Evolutionary conservation across 2,797 vertebrate species (phyloP).

Genomic region (Podarcis lilfordi): DNA sequence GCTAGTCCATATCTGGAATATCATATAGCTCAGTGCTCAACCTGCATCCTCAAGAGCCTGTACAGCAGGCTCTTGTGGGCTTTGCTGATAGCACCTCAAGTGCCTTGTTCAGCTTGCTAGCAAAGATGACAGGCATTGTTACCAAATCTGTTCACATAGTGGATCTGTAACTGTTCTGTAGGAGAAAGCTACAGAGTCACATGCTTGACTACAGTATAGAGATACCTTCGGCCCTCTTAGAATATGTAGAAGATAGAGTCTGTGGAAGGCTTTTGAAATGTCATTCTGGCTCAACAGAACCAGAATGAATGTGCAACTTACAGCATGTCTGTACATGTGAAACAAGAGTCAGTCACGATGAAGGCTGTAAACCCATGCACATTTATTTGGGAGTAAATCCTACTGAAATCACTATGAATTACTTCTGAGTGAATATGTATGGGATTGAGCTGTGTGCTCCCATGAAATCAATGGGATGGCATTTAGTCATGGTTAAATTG

Average conservation of each 20-base stretch:
- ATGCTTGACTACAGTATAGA: not conserved
- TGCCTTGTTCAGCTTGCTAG: not conserved
- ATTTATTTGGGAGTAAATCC: not conserved
- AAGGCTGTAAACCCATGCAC: not conserved
- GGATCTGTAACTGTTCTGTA: not conserved
- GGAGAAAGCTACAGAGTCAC: not conserved
- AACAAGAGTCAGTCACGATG: not conserved
- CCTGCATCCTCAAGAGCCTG: not conserved
- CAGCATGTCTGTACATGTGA: not conserved
- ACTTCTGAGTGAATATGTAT: not conserved
- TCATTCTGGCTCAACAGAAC: not conserved
- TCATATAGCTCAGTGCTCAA: not conserved
- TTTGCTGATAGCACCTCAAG: not conserved
- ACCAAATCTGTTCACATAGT: not conserved
- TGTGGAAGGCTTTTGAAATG: not conserved
- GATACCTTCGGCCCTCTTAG: not conserved
- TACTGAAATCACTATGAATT: conserved; percentile 1
- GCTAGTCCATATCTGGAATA: not conserved
- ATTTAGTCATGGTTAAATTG: not conserved
- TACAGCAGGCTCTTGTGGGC: not conserved
- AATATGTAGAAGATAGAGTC: not conserved
- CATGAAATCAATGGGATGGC: not conserved
- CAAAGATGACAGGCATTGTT: not conserved
- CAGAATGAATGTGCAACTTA: not conserved
- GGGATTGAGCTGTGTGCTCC: not conserved